Evolutionary conservation across 92 coral and sea anemone species (phyloP).

Genomic region (Nematostella vectensis): DNA sequence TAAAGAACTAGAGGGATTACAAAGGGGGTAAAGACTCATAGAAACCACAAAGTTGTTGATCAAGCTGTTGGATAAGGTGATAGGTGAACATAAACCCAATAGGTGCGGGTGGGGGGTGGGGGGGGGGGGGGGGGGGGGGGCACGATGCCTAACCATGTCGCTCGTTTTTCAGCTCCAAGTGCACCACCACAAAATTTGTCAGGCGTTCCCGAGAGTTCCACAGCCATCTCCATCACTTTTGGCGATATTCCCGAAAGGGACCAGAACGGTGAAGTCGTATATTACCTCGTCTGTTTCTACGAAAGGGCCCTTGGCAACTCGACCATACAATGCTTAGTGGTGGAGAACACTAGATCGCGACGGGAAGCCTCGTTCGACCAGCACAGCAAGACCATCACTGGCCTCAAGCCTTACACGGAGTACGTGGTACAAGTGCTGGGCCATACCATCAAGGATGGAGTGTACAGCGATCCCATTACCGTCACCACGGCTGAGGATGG

Average conservation of each 20-base stretch:
- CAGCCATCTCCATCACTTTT: background rate
- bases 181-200: slow-evolving; percentile 1
- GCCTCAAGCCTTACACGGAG: slow-evolving; percentile 37
- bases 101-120: no score
- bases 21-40: no score
- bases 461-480: slow-evolving; percentile 27
- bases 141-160: no score
- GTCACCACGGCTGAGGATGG: slow-evolving; percentile 65
- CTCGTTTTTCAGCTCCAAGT: slow-evolving; percentile 12
- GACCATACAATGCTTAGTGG: background rate
- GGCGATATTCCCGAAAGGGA: slow-evolving; percentile 1
- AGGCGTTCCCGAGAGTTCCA: slow-evolving; percentile 4
- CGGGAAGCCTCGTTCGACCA: slow-evolving; percentile 15
- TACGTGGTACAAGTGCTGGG: slow-evolving; percentile 40
- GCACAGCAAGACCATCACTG: slow-evolving; percentile 15
- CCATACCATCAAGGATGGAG: slow-evolving; percentile 41
- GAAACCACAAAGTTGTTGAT: no score
- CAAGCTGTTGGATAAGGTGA: no score
- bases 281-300: background rate
- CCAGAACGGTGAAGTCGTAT: slow-evolving; percentile 1
- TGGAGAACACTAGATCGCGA: background rate
- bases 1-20: no score
- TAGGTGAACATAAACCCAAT: no score
- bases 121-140: no score
- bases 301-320: background rate